These are phyloP conservation scores for Reinhardtius hippoglossoides DNA, from an alignment of 2,113 vertebrate species.

Conservation along the genomic window DNA sequence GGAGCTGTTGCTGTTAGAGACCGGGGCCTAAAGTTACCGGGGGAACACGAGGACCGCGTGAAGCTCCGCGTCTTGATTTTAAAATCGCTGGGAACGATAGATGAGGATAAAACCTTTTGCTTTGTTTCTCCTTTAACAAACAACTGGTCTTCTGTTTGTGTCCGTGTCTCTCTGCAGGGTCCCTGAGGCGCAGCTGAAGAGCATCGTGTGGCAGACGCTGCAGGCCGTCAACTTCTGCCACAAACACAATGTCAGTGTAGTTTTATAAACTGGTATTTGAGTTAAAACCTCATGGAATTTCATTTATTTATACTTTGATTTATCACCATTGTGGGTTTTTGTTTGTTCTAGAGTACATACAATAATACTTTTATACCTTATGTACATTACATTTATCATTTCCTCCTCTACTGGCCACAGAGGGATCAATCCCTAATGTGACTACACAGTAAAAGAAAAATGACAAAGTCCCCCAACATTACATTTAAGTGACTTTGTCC, in stretches of 20 bases:
- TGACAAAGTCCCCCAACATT: too few relatives aligned
- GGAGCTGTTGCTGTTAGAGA: conserved; percentile 68
- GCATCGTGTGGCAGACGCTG: conserved; percentile 95
- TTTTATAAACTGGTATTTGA: background rate
- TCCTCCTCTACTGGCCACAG: background rate
- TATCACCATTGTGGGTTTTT: too few relatives aligned
- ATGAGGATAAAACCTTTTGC: conserved; percentile 35
- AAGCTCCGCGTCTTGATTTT: conserved; percentile 36
- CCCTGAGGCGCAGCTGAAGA: conserved; percentile 92
- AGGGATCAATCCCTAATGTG: background rate
- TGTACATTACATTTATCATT: background rate
- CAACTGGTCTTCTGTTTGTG: conserved; percentile 26
- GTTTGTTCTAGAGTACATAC: too few relatives aligned
- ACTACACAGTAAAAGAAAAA: background rate
- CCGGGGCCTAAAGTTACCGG: conserved; percentile 62
- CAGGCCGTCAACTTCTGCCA: conserved; percentile 98
- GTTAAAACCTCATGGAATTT: background rate
- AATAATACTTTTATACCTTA: background rate
- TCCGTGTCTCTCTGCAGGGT: conserved; percentile 79
- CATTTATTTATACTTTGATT: too few relatives aligned
- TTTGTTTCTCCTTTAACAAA: conserved; percentile 21
- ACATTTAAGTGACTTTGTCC: too few relatives aligned
- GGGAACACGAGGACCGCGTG: conserved; percentile 45
- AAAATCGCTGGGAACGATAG: conserved; percentile 21
- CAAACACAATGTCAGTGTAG: conserved; percentile 91